Conservation (phyloP, 2,113 vertebrate genomes). For the Mohoua ochrocephala region DNA sequence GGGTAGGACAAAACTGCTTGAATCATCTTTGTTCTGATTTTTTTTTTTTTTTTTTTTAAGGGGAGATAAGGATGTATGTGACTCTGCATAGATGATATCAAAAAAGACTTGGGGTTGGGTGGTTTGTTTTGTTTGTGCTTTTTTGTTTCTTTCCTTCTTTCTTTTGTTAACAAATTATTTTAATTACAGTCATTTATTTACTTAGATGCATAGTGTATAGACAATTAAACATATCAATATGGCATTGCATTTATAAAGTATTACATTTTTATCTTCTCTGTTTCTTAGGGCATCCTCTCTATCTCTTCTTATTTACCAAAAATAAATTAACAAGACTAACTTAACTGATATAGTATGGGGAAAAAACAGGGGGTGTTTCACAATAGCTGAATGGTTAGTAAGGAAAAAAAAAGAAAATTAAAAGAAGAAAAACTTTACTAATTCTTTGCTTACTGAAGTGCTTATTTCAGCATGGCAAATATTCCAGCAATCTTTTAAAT, state of each 20-base stretch:
- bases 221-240: neutral
- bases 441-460: neutral
- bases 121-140: rapidly evolving
- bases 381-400: neutral
- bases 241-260: neutral
- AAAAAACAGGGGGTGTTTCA: neutral
- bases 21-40: neutral
- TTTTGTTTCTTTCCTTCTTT: neutral
- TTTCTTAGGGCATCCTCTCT: neutral
- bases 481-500: neutral
- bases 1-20: neutral
- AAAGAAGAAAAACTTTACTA: neutral
- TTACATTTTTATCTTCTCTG: neutral
- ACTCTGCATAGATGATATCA: neutral
- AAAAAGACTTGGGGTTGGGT: neutral
- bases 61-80: neutral
- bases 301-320: neutral
- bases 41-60: neutral
- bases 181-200: neutral
- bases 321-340: neutral
- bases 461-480: neutral
- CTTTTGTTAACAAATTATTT: neutral
- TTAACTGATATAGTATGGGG: neutral
- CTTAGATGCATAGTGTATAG: neutral
- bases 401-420: too few species aligned